Evolutionary conservation across 2,797 vertebrate species (phyloP).

Genomic region (Thaleichthys pacificus): DNA sequence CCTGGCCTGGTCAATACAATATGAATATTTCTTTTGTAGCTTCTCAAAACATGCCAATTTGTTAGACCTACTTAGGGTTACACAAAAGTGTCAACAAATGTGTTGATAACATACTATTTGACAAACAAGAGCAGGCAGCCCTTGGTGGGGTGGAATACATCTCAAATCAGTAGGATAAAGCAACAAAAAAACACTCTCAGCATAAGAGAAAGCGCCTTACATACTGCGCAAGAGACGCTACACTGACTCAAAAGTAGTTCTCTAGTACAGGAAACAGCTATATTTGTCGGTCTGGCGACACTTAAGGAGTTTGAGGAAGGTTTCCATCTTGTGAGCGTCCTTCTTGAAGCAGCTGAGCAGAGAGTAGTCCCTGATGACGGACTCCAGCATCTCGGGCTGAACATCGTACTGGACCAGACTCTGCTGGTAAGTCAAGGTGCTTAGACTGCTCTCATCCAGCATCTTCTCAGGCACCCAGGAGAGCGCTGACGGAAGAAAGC

Average conservation of each 20-base stretch:
- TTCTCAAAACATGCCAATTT: constrained; percentile 48
- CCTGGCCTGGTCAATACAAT: constrained; percentile 57
- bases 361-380: constrained; percentile 68
- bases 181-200: neutral
- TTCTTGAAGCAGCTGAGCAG: constrained; percentile 78
- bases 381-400: constrained; percentile 69
- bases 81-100: constrained; percentile 63
- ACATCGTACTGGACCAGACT: constrained; percentile 42
- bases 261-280: constrained; percentile 58
- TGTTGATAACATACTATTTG: constrained; percentile 55
- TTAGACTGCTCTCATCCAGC: constrained; percentile 64
- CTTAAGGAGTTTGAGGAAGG: constrained; percentile 78
- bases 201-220: neutral
- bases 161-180: neutral
- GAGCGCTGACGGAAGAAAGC: neutral
- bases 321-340: constrained; percentile 78
- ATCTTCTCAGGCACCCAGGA: constrained; percentile 54
- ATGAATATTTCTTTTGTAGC: constrained; percentile 50
- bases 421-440: constrained; percentile 46
- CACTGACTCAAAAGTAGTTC: neutral
- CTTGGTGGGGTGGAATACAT: constrained; percentile 42
- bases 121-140: constrained; percentile 44
- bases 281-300: constrained; percentile 70
- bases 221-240: constrained; percentile 15
- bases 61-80: constrained; percentile 60